Evolutionary conservation across 1,140 invertebrate species (phyloP).

Genomic region (Calycopis cecrops): DNA sequence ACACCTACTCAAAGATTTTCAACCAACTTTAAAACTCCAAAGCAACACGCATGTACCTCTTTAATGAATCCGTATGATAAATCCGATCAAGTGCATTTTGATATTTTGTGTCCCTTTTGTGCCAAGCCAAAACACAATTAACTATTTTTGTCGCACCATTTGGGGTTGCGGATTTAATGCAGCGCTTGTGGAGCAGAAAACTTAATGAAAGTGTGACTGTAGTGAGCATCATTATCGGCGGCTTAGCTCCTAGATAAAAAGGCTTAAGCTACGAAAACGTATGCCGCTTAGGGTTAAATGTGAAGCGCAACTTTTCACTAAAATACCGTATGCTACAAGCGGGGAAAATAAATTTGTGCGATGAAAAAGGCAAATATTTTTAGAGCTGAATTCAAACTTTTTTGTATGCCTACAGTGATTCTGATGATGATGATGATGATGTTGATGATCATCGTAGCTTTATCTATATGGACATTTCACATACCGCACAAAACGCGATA

Average conservation of each 20-base stretch:
- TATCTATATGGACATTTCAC: no score
- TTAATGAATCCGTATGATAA: conserved; percentile 70
- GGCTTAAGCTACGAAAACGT: conserved; percentile 58
- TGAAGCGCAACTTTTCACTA: conserved; percentile 27
- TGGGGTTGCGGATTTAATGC: conserved; percentile 51
- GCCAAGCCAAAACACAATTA: conserved; percentile 22
- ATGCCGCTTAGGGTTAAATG: conserved; percentile 51
- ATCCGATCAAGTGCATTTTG: conserved; percentile 57
- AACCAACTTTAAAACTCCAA: conserved; percentile 52
- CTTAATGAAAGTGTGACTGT: conserved; percentile 64
- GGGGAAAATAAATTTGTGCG: no score
- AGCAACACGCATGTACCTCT: conserved; percentile 60
- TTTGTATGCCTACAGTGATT: no score
- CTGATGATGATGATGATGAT: no score
- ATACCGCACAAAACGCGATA: no score
- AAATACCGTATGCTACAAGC: no score
- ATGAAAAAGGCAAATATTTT: no score
- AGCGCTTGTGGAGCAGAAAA: conserved; percentile 53
- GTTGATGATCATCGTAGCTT: no score
- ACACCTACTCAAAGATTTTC: conserved; percentile 40
- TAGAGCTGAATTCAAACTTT: no score
- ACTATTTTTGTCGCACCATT: conserved; percentile 30
- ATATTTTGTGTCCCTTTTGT: conserved; percentile 36
- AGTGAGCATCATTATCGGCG: conserved; percentile 60
- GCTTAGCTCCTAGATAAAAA: conserved; percentile 60